These are phyloP conservation scores for Napeogenes sylphis DNA, from an alignment of 2,888 invertebrate genomes.

Conservation along the genomic window DNA sequence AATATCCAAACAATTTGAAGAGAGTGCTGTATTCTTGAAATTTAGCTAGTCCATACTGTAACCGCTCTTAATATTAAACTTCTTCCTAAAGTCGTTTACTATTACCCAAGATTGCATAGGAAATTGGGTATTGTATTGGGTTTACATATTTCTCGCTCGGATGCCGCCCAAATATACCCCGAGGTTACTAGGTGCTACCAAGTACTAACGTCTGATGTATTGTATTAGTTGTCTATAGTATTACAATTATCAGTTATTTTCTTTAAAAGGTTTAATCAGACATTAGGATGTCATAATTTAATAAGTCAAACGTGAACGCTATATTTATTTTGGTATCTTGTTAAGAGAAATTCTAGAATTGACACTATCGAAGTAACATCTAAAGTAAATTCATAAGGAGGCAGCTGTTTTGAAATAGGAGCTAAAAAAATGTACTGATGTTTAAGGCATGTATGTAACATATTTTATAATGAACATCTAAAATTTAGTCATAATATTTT, in stretches of 20 bases:
- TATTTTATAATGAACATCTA: background rate
- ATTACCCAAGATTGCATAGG: conserved; percentile 34
- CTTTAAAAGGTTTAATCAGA: no score
- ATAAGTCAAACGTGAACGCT: no score
- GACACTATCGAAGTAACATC: background rate
- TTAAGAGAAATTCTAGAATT: background rate
- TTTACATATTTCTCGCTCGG: conserved; percentile 45
- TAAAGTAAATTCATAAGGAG: background rate
- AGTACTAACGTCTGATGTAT: background rate
- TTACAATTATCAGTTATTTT: no score
- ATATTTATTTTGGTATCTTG: no score
- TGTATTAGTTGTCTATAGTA: no score
- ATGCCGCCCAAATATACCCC: conserved; percentile 39
- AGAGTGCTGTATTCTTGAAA: background rate
- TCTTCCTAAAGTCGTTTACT: conserved; percentile 29
- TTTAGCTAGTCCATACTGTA: background rate
- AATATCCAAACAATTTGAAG: background rate
- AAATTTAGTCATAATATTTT: no score
- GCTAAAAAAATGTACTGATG: background rate
- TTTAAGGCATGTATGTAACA: background rate
- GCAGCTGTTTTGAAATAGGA: background rate
- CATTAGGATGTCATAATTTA: no score
- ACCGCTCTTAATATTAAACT: conserved; percentile 13
- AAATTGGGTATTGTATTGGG: conserved; percentile 41
- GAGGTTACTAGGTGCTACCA: conserved; percentile 27